Evolutionary conservation across 2,888 invertebrate species (phyloP).

Genomic region (Plebejus anna): DNA sequence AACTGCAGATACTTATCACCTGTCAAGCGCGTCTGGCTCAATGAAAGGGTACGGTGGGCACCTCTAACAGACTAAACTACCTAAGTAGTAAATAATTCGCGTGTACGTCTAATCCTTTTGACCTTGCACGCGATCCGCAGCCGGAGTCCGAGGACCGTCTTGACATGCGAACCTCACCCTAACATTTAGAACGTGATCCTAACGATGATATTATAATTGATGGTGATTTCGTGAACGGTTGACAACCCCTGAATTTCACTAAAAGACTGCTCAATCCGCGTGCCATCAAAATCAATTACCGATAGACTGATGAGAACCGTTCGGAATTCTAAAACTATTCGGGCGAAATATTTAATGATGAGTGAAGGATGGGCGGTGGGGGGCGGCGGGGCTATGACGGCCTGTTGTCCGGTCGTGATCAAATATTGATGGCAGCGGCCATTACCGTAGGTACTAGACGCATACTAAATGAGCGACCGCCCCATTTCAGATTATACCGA

Average conservation of each 20-base stretch:
- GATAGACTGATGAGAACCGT: background rate
- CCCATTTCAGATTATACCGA: slow-evolving; percentile 39
- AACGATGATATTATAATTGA: background rate
- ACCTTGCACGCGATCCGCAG: slow-evolving; percentile 7
- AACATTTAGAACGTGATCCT: background rate
- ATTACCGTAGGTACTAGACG: slow-evolving; percentile 47
- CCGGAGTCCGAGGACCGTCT: slow-evolving; percentile 8
- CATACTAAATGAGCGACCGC: slow-evolving; percentile 55
- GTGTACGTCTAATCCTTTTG: slow-evolving; percentile 4
- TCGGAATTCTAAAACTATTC: slow-evolving; percentile 18
- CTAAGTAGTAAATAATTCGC: slow-evolving; percentile 6
- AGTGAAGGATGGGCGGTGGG: slow-evolving; percentile 11
- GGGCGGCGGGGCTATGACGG: slow-evolving; percentile 23
- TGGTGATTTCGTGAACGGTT: background rate
- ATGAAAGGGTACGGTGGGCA: slow-evolving; percentile 10
- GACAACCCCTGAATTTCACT: background rate
- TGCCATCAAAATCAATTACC: background rate
- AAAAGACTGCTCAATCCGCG: background rate
- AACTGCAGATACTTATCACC: slow-evolving; percentile 1
- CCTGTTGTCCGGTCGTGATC: slow-evolving; percentile 64
- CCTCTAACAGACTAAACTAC: slow-evolving; percentile 7
- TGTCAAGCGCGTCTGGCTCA: background rate
- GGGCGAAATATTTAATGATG: slow-evolving; percentile 6
- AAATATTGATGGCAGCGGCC: slow-evolving; percentile 66
- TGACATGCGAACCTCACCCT: background rate